Conservation (phyloP, 2,888 invertebrate species). For the Ophraella communa region DNA sequence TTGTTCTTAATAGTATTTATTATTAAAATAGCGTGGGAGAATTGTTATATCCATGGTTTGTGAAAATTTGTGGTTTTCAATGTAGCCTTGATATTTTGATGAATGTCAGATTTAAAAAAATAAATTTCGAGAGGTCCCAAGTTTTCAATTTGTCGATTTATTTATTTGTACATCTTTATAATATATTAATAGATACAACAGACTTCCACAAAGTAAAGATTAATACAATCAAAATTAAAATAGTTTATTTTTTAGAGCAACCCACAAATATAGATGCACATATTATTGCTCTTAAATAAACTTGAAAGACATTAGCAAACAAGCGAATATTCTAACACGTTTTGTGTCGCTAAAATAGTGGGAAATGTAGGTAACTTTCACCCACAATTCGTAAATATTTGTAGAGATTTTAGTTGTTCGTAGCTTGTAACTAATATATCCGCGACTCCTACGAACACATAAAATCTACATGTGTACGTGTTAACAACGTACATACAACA, state of each 20-base stretch:
- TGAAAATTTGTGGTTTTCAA: too few species aligned
- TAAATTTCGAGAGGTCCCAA: too few species aligned
- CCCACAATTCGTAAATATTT: slow-evolving; percentile 9
- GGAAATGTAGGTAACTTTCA: slow-evolving; percentile 12
- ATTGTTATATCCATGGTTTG: too few species aligned
- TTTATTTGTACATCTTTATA: too few species aligned
- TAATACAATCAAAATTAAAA: too few species aligned
- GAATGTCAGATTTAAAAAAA: too few species aligned
- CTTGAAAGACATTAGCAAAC: neutral
- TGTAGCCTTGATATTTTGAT: too few species aligned
- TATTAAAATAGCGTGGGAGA: too few species aligned
- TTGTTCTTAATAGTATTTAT: too few species aligned
- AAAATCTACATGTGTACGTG: slow-evolving; percentile 28
- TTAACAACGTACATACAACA: slow-evolving; percentile 17
- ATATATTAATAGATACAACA: too few species aligned
- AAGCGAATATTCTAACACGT: neutral
- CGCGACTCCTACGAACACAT: slow-evolving; percentile 37
- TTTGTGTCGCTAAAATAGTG: neutral
- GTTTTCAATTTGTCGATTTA: too few species aligned
- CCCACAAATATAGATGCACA: neutral
- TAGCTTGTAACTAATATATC: slow-evolving; percentile 32
- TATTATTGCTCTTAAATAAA: neutral
- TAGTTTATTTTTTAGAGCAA: neutral
- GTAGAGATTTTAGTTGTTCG: slow-evolving; percentile 6
- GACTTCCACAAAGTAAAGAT: too few species aligned